Conservation (phyloP, 2,113 vertebrate genomes). For the Podilymbus podiceps region DNA sequence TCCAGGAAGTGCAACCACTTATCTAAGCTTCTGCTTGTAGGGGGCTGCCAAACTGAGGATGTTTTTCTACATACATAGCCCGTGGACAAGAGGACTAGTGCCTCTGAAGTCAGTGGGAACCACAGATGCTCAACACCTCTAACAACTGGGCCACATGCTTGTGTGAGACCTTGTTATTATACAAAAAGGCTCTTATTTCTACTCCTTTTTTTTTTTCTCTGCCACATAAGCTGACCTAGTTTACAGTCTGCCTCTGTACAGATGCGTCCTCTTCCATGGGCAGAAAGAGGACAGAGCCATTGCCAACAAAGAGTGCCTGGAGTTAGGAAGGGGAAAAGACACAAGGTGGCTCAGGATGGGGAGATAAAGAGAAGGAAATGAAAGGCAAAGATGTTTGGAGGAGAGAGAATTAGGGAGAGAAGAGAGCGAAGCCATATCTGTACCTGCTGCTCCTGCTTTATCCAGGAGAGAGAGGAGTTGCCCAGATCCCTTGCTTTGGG, state of each 20-base stretch:
- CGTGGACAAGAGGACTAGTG: not conserved
- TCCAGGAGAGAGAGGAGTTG: not conserved
- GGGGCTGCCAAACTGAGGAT: not conserved
- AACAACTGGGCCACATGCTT: not conserved
- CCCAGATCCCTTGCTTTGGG: not conserved
- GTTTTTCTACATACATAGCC: not conserved
- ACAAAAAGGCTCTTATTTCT: not conserved
- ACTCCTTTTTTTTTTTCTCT: slow-evolving; percentile 5
- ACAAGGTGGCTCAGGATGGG: not conserved
- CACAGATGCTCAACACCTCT: not conserved
- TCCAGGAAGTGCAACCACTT: fast-evolving
- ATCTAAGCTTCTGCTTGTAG: not conserved
- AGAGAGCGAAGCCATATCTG: fast-evolving
- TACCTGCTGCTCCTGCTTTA: not conserved
- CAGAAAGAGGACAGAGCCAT: not conserved
- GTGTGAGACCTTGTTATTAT: not conserved
- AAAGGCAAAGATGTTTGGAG: not conserved
- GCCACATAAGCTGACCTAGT: slow-evolving; percentile 28
- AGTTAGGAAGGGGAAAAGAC: not conserved
- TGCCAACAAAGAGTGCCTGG: not conserved
- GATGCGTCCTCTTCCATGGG: not conserved
- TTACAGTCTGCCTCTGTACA: slow-evolving; percentile 8
- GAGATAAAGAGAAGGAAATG: not conserved
- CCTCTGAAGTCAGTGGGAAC: not conserved
- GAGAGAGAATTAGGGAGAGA: not conserved